These are phyloP conservation scores for Amiota communis DNA, from an alignment of 2,888 invertebrate genomes.

Conservation along the genomic window DNA sequence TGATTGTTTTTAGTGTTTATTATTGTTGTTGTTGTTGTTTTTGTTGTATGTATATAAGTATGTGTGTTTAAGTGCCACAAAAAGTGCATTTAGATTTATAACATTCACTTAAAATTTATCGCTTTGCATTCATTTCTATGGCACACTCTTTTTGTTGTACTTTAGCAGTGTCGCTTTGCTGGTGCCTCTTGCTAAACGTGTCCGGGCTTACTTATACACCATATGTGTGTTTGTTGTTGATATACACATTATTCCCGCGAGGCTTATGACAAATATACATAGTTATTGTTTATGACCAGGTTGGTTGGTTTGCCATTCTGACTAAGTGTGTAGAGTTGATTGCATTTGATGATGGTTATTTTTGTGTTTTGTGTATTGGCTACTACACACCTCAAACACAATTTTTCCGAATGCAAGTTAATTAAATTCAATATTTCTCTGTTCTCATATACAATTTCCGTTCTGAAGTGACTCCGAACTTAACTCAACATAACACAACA, in stretches of 20 bases:
- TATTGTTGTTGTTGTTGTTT: neutral
- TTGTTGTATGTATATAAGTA: neutral
- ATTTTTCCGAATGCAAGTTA: constrained; percentile 31
- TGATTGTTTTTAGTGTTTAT: neutral
- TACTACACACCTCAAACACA: neutral
- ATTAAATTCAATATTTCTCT: constrained; percentile 43
- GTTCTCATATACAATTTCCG: constrained; percentile 10
- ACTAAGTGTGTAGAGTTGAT: neutral
- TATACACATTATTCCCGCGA: neutral
- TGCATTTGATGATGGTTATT: neutral
- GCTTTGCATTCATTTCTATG: constrained; percentile 18
- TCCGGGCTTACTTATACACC: constrained; percentile 22
- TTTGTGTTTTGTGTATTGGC: neutral
- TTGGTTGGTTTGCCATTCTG: neutral
- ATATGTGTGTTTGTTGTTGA: constrained; percentile 7
- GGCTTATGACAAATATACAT: constrained; percentile 13
- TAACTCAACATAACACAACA: too few species aligned
- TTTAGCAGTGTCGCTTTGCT: neutral
- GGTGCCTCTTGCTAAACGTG: neutral
- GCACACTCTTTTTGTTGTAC: neutral
- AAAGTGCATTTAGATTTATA: constrained; percentile 29
- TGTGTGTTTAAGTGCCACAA: constrained; percentile 16
- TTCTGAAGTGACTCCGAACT: neutral
- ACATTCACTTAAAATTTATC: constrained; percentile 19
- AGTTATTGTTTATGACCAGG: constrained; percentile 16